Evolutionary conservation across 2,888 invertebrate genomes (phyloP).

Genomic region (Alloplasta piceator): DNA sequence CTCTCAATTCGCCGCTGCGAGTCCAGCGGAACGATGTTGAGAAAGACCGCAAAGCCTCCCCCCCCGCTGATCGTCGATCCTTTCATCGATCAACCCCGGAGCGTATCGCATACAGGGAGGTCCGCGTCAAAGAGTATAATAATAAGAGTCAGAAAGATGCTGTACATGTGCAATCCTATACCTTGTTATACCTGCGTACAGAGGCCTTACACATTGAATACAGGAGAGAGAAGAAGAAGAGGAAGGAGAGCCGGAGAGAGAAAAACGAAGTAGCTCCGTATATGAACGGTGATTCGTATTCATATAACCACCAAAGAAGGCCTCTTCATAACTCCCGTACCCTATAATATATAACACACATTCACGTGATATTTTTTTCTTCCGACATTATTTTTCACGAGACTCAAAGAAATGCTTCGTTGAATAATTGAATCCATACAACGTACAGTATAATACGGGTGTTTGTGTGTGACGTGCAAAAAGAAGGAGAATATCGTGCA

Average conservation of each 20-base stretch:
- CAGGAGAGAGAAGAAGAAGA: slow-evolving; percentile 17
- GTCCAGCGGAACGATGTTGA: slow-evolving; percentile 8
- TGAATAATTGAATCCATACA: slow-evolving; percentile 54
- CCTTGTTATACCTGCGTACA: slow-evolving; percentile 3
- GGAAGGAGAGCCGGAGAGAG: slow-evolving; percentile 19
- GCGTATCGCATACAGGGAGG: slow-evolving; percentile 60
- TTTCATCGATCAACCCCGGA: slow-evolving; percentile 63
- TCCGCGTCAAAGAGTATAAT: slow-evolving; percentile 62
- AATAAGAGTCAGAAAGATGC: slow-evolving; percentile 48
- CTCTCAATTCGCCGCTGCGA: slow-evolving; percentile 48
- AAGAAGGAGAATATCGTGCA: neutral
- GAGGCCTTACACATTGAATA: slow-evolving; percentile 27
- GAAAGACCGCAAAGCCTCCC: slow-evolving; percentile 16
- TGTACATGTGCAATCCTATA: slow-evolving; percentile 1
- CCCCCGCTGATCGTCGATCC: slow-evolving; percentile 41
- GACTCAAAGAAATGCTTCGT: slow-evolving; percentile 42
- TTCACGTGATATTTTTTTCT: slow-evolving; percentile 1
- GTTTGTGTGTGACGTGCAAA: neutral
- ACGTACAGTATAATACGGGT: slow-evolving; percentile 20
- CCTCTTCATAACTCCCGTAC: slow-evolving; percentile 35
- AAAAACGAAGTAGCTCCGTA: slow-evolving; percentile 54
- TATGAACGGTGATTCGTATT: slow-evolving; percentile 58
- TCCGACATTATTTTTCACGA: slow-evolving; percentile 15
- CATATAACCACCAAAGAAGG: slow-evolving; percentile 51
- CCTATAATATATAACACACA: slow-evolving; percentile 2